These are phyloP conservation scores for Ascaphus truei DNA, from an alignment of 2,113 vertebrate genomes.

Conservation along the genomic window DNA sequence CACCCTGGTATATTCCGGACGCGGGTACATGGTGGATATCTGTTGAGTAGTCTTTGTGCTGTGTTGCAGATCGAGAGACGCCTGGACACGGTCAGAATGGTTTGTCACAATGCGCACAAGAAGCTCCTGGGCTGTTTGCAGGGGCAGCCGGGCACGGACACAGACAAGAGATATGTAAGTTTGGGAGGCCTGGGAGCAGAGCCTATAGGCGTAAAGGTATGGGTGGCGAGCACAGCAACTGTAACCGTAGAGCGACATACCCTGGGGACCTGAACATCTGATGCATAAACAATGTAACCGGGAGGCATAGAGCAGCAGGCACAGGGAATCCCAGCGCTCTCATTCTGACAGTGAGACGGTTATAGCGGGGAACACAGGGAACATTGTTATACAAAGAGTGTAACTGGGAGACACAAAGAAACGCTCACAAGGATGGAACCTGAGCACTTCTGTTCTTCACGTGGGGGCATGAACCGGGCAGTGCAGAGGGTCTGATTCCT, in stretches of 20 bases:
- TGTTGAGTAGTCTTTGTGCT: neutral
- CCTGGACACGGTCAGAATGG: conserved; percentile 83
- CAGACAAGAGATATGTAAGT: conserved; percentile 90
- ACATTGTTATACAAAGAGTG: too few relatives aligned
- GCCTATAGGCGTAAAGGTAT: too few relatives aligned
- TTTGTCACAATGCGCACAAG: conserved; percentile 92
- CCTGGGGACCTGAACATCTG: neutral
- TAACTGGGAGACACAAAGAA: too few relatives aligned
- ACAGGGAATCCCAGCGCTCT: neutral
- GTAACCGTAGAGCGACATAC: neutral
- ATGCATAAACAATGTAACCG: neutral
- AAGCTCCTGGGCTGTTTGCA: conserved; percentile 82
- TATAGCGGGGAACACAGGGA: neutral
- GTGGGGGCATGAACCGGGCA: too few relatives aligned
- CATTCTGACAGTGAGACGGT: neutral
- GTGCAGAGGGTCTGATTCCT: too few relatives aligned
- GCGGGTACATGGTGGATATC: too few relatives aligned
- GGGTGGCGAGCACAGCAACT: neutral
- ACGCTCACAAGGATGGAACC: too few relatives aligned
- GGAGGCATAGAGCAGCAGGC: neutral
- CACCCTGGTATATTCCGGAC: too few relatives aligned
- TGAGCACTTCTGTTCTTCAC: too few relatives aligned
- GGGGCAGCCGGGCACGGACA: conserved; percentile 86
- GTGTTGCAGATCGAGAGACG: conserved; percentile 82
- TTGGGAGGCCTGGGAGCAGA: neutral